A percentile compares a stretch with the other conserved stretches of the same genome.
phyloP scores from a whole-genome alignment of 23 tunicate genomes.

The Oikopleura dioica region DNA sequence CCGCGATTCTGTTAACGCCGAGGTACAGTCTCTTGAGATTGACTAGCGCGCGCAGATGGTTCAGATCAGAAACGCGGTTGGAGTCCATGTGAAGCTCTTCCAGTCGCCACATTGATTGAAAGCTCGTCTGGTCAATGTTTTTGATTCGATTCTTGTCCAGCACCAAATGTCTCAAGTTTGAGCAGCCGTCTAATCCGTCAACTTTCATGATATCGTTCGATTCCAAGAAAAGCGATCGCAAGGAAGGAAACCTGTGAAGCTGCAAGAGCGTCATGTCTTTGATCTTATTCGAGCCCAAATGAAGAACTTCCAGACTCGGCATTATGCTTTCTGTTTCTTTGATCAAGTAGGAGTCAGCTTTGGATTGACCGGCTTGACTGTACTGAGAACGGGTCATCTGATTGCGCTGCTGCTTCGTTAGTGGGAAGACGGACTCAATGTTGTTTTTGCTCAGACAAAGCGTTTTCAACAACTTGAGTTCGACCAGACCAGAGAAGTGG shows the following conservation, averaged over 20 bases:
- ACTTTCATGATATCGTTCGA: constrained; percentile 76
- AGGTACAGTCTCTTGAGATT: constrained; percentile 66
- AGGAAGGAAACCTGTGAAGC: constrained; percentile 35
- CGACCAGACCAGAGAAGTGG: constrained; percentile 61
- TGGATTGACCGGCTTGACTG: background rate
- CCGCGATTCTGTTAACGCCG: constrained; percentile 91
- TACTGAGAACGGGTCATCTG: constrained; percentile 15
- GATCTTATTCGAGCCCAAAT: constrained; percentile 73
- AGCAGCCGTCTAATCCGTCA: constrained; percentile 70
- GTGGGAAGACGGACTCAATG: constrained; percentile 48
- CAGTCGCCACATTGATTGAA: background rate
- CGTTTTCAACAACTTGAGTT: constrained; percentile 41
- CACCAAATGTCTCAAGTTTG: constrained; percentile 59
- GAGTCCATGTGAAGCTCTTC: constrained; percentile 84
- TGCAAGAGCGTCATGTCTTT: constrained; percentile 47
- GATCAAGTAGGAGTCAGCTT: too few relatives aligned
- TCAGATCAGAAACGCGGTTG: constrained; percentile 49
- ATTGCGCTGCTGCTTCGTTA: constrained; percentile 26
- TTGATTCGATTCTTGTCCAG: constrained; percentile 23
- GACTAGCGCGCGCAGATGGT: constrained; percentile 60
- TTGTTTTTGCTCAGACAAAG: constrained; percentile 73
- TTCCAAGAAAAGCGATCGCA: constrained; percentile 75
- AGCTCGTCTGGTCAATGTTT: background rate
- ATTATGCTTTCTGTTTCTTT: constrained; percentile 16
- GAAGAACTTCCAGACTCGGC: constrained; percentile 80